A percentile compares a stretch with the other conserved stretches of the same genome.
phyloP scores from a whole-genome alignment of 2,888 invertebrate genomes.

The Plusia festucae region DNA sequence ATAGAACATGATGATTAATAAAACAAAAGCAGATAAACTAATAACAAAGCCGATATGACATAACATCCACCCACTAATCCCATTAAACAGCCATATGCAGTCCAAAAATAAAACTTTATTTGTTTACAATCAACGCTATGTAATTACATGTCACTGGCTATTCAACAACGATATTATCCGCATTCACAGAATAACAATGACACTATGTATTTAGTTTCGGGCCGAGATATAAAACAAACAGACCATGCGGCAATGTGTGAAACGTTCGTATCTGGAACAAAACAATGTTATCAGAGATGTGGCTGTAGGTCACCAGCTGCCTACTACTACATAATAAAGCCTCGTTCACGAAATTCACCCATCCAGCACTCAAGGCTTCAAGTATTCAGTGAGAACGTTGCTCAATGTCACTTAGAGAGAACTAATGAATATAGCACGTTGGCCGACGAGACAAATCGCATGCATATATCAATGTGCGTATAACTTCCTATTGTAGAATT shows the following conservation, averaged over 20 bases:
- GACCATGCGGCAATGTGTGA: conserved; percentile 53
- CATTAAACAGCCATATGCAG: conserved; percentile 15
- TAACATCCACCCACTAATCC: conserved; percentile 13
- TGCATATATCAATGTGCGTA: conserved; percentile 49
- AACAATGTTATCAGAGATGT: conserved; percentile 72
- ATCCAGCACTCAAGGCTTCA: conserved; percentile 72
- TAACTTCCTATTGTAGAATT: conserved; percentile 53
- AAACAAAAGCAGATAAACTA: not conserved
- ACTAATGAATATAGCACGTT: conserved; percentile 71
- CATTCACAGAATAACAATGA: conserved; percentile 52
- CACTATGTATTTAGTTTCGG: conserved; percentile 41
- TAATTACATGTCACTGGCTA: conserved; percentile 24
- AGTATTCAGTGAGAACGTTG: conserved; percentile 65
- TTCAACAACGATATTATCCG: conserved; percentile 25
- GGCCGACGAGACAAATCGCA: conserved; percentile 62
- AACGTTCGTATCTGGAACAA: conserved; percentile 51
- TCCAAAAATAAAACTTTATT: conserved; percentile 19
- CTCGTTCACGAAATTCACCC: conserved; percentile 66
- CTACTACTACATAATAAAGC: conserved; percentile 64
- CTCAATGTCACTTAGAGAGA: conserved; percentile 72
- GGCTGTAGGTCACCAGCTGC: conserved; percentile 57
- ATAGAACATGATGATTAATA: not conserved
- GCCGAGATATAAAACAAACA: conserved; percentile 53
- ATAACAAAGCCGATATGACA: not conserved
- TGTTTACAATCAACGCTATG: conserved; percentile 27